Conservation (phyloP, 2,797 vertebrate genomes). For the Orientallactaga sibirica region DNA sequence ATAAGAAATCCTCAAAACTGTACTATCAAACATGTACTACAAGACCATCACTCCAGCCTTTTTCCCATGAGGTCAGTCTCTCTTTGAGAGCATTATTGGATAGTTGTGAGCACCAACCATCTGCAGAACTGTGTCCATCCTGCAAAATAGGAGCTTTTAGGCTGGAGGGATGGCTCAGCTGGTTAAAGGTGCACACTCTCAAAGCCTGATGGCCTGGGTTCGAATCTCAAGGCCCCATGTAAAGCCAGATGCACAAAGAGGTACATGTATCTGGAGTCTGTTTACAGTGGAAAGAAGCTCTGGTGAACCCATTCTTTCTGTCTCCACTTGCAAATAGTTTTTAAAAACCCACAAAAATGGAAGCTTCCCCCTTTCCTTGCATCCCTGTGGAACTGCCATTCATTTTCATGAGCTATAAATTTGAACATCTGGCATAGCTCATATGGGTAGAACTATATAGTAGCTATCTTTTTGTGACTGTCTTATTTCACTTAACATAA, state of each 20-base stretch:
- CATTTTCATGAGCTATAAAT: not conserved
- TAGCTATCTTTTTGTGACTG: not conserved
- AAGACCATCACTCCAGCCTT: not conserved
- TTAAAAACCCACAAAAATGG: no score
- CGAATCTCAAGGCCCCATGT: no score
- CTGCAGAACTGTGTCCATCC: not conserved
- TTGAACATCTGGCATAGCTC: not conserved
- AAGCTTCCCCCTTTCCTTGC: accelerated
- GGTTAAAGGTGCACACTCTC: no score
- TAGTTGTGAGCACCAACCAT: not conserved
- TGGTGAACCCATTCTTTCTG: no score
- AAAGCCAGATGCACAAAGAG: no score
- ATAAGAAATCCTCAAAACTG: not conserved
- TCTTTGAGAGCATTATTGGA: no score
- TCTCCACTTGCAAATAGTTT: no score
- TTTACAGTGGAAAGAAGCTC: no score
- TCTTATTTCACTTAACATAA: not conserved
- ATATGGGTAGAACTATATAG: not conserved
- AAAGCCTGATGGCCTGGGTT: no score
- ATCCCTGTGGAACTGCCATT: not conserved
- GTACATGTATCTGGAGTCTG: no score
- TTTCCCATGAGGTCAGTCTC: no score
- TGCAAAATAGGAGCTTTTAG: not conserved
- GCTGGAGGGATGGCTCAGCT: no score
- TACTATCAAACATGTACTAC: not conserved